A percentile compares a stretch with the other conserved stretches of the same genome.
Evolutionary conservation across 2,797 vertebrate genomes (phyloP).

Genomic region (Rhinichthys osculus): DNA sequence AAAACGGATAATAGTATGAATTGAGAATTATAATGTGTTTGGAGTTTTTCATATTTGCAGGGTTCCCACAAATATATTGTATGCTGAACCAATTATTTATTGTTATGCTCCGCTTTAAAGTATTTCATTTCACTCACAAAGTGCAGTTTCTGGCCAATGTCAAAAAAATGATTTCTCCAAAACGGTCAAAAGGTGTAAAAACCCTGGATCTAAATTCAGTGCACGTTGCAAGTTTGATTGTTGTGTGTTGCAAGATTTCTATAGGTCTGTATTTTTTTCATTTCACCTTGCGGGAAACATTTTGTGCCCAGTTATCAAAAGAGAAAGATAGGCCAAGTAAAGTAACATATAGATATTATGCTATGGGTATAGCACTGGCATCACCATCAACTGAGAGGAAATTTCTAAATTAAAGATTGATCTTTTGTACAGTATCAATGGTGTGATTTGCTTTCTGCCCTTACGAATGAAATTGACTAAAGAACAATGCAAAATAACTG

Average conservation of each 20-base stretch:
- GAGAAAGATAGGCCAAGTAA: neutral
- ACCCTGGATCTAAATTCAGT: neutral
- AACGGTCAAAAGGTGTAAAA: neutral
- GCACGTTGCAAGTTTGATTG: neutral
- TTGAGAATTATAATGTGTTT: neutral
- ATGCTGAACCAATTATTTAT: neutral
- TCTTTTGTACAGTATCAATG: conserved; percentile 75
- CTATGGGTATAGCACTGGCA: conserved; percentile 61
- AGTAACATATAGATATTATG: neutral
- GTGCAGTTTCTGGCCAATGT: neutral
- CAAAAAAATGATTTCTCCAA: neutral
- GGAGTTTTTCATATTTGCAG: neutral
- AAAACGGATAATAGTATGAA: neutral
- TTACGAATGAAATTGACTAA: conserved; percentile 67
- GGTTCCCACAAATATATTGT: neutral
- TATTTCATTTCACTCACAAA: neutral
- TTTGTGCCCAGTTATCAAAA: neutral
- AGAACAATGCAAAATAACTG: conserved; percentile 68
- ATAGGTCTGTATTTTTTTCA: neutral
- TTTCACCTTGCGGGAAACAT: neutral
- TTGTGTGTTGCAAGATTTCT: neutral
- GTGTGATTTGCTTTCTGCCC: conserved; percentile 65
- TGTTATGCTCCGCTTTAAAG: neutral
- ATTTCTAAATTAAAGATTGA: conserved; percentile 60
- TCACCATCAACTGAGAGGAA: conserved; percentile 45